Evolutionary conservation across 2,113 vertebrate species (phyloP).

Genomic region (Dicrurus megarhynchus): DNA sequence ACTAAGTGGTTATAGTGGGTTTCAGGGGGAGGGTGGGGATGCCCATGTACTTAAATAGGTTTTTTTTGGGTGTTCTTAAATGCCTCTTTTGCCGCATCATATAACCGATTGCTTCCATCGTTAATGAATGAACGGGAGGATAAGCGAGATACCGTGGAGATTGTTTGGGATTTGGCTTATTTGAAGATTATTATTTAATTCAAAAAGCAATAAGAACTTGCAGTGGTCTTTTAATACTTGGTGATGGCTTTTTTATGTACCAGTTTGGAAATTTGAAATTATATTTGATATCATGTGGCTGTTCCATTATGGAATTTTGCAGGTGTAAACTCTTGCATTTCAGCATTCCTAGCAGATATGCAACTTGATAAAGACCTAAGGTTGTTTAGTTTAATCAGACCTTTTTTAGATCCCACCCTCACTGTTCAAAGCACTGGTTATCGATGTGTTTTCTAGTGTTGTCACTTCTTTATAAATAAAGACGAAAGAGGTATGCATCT

Average conservation of each 20-base stretch:
- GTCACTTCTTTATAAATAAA: constrained; percentile 80
- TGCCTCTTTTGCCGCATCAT: constrained; percentile 64
- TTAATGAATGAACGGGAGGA: constrained; percentile 54
- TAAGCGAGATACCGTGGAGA: constrained; percentile 20
- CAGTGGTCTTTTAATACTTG: constrained; percentile 54
- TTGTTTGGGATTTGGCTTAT: constrained; percentile 63
- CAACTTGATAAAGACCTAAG: constrained; percentile 59
- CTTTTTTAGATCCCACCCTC: constrained; percentile 72
- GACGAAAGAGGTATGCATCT: constrained; percentile 37
- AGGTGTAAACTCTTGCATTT: constrained; percentile 67
- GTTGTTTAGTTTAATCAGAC: constrained; percentile 48
- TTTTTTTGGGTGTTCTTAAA: constrained; percentile 50
- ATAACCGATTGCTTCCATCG: constrained; percentile 71
- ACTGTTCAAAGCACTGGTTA: constrained; percentile 74
- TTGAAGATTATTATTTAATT: constrained; percentile 59
- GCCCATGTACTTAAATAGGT: constrained; percentile 15
- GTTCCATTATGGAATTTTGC: constrained; percentile 65
- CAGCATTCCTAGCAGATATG: constrained; percentile 66
- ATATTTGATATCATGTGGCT: constrained; percentile 75
- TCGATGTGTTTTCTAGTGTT: constrained; percentile 79
- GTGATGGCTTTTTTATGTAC: constrained; percentile 68
- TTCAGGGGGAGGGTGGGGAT: constrained; percentile 33
- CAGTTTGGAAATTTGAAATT: constrained; percentile 65
- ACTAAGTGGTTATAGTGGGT: constrained; percentile 59
- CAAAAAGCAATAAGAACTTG: constrained; percentile 73